These are phyloP conservation scores for Volucella inanis DNA, from an alignment of 2,888 invertebrate genomes.

Conservation along the genomic window DNA sequence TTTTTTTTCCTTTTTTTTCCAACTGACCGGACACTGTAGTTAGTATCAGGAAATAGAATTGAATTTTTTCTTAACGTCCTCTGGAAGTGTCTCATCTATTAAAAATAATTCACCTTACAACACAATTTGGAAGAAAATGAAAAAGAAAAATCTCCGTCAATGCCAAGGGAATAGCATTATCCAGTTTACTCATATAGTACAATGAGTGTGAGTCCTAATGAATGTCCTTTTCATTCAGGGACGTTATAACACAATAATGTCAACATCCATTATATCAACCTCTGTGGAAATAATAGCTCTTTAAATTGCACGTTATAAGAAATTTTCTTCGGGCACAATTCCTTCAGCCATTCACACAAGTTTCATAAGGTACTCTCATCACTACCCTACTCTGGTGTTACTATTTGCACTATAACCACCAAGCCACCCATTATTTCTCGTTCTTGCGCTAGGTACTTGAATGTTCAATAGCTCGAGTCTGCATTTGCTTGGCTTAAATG, in stretches of 20 bases:
- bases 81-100: neutral
- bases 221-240: conserved; percentile 73
- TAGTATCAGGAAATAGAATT: conserved; percentile 11
- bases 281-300: conserved; percentile 72
- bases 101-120: conserved; percentile 40
- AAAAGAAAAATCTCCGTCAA: neutral
- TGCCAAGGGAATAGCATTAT: neutral
- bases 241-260: conserved; percentile 73
- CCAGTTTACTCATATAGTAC: neutral
- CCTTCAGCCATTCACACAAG: conserved; percentile 64
- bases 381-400: neutral
- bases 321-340: conserved; percentile 70
- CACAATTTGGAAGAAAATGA: neutral
- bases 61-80: conserved; percentile 27
- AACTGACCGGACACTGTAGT: conserved; percentile 15
- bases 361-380: too few relatives aligned
- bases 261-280: conserved; percentile 73
- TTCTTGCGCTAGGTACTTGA: conserved; percentile 27
- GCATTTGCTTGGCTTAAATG: conserved; percentile 47
- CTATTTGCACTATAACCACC: neutral
- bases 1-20: conserved; percentile 4
- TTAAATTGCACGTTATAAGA: conserved; percentile 73
- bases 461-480: conserved; percentile 67
- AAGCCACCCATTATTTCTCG: neutral
- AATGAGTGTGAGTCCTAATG: conserved; percentile 64